Conservation (phyloP, 2,797 vertebrate species). For the Amblyraja radiata region DNA sequence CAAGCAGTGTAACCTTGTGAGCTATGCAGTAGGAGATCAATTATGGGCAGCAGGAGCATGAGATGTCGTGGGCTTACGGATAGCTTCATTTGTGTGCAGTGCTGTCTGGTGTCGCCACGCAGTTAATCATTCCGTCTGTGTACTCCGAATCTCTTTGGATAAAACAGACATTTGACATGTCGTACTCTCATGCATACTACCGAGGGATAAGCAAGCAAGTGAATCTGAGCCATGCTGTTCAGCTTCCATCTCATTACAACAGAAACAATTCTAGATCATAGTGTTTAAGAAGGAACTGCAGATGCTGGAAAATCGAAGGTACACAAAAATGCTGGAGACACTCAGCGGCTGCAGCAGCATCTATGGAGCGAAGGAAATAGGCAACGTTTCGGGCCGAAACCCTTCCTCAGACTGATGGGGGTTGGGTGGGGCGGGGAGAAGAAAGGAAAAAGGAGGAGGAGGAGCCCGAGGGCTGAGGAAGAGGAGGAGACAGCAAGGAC, state of each 20-base stretch:
- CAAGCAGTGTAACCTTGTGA: neutral
- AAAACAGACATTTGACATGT: neutral
- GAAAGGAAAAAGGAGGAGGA: too few species aligned
- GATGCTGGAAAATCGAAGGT: too few species aligned
- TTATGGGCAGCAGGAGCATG: neutral
- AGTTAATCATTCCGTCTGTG: neutral
- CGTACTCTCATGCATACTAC: neutral
- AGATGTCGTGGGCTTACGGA: neutral
- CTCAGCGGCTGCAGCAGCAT: too few species aligned
- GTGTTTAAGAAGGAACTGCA: too few species aligned
- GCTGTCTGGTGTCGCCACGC: neutral
- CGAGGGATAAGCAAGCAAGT: neutral
- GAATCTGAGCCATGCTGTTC: neutral
- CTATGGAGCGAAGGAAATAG: too few species aligned
- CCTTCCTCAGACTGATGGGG: too few species aligned
- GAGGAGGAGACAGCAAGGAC: too few species aligned
- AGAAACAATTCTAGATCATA: neutral
- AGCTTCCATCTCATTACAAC: neutral
- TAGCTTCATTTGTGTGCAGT: neutral
- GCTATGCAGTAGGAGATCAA: neutral
- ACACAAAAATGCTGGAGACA: too few species aligned
- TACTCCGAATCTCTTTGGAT: slow-evolving; percentile 1
- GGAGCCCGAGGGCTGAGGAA: too few species aligned
- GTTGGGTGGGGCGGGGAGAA: too few species aligned
- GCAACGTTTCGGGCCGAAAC: too few species aligned